Base-by-base conservation (phyloP, 1,140 invertebrate species). In the Pachyrhynchus sulphureomaculatus region DNA sequence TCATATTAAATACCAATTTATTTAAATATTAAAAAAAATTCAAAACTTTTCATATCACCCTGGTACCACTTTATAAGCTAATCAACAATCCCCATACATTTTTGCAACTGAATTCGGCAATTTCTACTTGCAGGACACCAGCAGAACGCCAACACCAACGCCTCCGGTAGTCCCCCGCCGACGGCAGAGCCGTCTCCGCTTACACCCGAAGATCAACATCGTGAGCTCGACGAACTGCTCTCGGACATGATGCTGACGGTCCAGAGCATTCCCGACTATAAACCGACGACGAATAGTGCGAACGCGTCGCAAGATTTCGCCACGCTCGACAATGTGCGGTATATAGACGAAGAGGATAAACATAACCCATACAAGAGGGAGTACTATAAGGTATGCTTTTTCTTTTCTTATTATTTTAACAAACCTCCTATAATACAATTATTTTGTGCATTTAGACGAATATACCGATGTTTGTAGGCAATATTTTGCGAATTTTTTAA, bases 171-270 rank as follows among this genome's bases (percentile, higher is more conserved):
- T 64, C 72, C 72, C 71, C 71, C 69, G 5, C 70, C 71, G 66
- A 74, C 74, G 9, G 74, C 72, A 18, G 73, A 76, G 41, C 71
- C 73, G 58, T 76, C 74, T 64, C 74, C 74, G n/a, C 70, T 73
- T 47, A 71, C 74, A 55, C 69, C 74, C 44, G 73, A 77, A 64
- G 74, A 75, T 42, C 73, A 75, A 55, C 83, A 85, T 71, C 80
- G 83, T 51, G 84, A 86, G 72, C 80, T 89, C 56, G 87, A 89
- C 77, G 86, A 86, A 69, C 80, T 92, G 53, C 82, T 92, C 45
- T 84, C 85, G 68, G 89, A 90, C 73, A 91, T 92, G 88, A 82
- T 91, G 78, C 81, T 88, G 51, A 90, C 90, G 24, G 88, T 91
- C 64, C 87, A 90, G 80, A 87, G 85, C 72, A 85, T 88, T 71